These are phyloP conservation scores for Todiramphus saurophagus DNA, from an alignment of 2,113 vertebrate species.

Conservation along the genomic window DNA sequence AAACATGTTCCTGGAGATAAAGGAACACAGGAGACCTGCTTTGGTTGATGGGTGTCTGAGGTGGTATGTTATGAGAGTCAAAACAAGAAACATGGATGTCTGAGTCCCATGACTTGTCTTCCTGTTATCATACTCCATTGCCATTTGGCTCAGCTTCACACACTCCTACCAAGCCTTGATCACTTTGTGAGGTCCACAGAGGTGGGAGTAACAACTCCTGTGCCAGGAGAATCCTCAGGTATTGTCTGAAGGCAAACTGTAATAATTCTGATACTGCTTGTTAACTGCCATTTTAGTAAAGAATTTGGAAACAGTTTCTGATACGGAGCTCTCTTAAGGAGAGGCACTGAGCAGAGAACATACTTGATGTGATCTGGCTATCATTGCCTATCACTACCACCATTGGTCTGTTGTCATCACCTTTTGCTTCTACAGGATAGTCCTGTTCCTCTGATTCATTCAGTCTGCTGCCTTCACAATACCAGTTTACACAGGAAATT, in stretches of 20 bases:
- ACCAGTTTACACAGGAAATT: neutral
- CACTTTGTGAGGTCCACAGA: neutral
- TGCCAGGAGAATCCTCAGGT: neutral
- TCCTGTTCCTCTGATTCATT: neutral
- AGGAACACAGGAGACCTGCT: neutral
- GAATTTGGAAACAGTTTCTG: neutral
- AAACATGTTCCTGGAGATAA: neutral
- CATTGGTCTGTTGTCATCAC: accelerated
- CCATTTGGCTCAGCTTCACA: neutral
- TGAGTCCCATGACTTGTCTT: neutral
- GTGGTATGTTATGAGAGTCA: neutral
- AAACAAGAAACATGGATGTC: neutral
- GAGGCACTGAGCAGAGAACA: neutral
- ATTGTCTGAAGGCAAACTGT: neutral
- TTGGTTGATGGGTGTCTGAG: neutral
- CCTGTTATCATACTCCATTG: neutral
- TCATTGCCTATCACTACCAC: neutral
- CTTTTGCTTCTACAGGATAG: neutral
- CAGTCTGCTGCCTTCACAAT: neutral
- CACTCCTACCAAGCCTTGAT: neutral
- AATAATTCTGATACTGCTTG: neutral
- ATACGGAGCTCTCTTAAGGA: neutral
- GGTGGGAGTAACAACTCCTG: neutral
- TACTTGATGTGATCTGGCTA: neutral
- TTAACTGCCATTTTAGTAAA: neutral